Evolutionary conservation across 92 coral and sea anemone species (phyloP).

Genomic region (Desmophyllum pertusum): DNA sequence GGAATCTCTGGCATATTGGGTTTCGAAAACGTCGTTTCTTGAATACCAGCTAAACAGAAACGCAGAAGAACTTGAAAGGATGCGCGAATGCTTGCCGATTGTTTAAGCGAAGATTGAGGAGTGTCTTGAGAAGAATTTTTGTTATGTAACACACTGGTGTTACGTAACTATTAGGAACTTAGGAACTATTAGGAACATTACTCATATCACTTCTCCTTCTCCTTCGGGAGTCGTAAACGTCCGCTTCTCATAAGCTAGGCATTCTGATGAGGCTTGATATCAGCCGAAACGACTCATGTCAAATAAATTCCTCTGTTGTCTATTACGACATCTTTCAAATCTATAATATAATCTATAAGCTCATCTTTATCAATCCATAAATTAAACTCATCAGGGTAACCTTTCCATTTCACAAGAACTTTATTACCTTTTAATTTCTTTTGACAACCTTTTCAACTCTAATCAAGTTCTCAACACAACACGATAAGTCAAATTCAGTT

Average conservation of each 20-base stretch:
- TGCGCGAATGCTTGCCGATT: slow-evolving; percentile 58
- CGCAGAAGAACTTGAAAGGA: slow-evolving; percentile 42
- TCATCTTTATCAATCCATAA: too few species aligned
- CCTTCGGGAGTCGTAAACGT: slow-evolving; percentile 56
- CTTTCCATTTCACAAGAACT: too few species aligned
- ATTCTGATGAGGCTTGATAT: slow-evolving; percentile 66
- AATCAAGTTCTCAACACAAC: too few species aligned
- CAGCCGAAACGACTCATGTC: slow-evolving; percentile 57
- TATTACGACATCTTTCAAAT: too few species aligned
- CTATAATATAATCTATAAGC: too few species aligned
- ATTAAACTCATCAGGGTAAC: too few species aligned
- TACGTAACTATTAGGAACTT: slow-evolving; percentile 12
- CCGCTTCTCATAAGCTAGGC: slow-evolving; percentile 56
- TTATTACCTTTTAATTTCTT: too few species aligned
- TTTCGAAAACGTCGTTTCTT: slow-evolving; percentile 48
- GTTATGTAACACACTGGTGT: slow-evolving; percentile 31
- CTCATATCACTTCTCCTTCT: slow-evolving; percentile 44
- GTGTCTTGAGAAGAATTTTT: slow-evolving; percentile 8
- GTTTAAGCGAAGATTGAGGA: slow-evolving; percentile 39
- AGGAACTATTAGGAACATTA: not conserved
- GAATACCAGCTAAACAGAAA: slow-evolving; percentile 44
- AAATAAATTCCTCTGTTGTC: too few species aligned
- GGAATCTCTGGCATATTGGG: slow-evolving; percentile 53
- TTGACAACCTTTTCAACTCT: too few species aligned
- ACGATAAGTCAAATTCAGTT: too few species aligned